These are phyloP conservation scores for Laterallus jamaicensis DNA, from an alignment of 2,113 vertebrate species.

Conservation along the genomic window DNA sequence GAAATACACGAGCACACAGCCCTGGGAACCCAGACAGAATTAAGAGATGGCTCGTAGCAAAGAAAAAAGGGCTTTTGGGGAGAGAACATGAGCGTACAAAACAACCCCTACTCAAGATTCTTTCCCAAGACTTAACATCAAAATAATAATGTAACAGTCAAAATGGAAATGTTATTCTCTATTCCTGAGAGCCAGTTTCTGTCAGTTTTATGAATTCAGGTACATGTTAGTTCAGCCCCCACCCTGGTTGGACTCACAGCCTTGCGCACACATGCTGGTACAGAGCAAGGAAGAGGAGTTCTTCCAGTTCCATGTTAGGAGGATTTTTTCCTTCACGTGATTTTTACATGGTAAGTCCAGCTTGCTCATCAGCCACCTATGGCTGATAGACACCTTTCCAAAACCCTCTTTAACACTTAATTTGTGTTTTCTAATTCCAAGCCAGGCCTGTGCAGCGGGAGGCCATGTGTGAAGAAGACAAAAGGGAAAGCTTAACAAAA, in stretches of 20 bases:
- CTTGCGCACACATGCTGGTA: rapidly evolving
- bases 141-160: neutral
- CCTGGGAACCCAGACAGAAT: neutral
- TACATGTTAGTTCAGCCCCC: neutral
- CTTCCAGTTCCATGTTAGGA: neutral
- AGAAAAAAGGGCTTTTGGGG: neutral
- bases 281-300: neutral
- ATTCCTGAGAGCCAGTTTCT: neutral
- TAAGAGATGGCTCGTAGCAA: neutral
- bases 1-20: neutral
- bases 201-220: neutral
- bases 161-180: neutral
- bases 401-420: neutral
- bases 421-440: slow-evolving; percentile 2
- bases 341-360: neutral
- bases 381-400: neutral
- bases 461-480: slow-evolving; percentile 8
- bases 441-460: neutral
- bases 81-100: neutral
- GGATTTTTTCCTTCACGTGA: neutral
- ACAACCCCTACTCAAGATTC: neutral
- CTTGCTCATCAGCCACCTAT: neutral
- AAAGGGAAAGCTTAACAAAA: slow-evolving; percentile 36
- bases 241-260: neutral
- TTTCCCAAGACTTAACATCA: neutral